phyloP scores from a whole-genome alignment of 2,888 invertebrate genomes.

The Rhogogaster chlorosoma region DNA sequence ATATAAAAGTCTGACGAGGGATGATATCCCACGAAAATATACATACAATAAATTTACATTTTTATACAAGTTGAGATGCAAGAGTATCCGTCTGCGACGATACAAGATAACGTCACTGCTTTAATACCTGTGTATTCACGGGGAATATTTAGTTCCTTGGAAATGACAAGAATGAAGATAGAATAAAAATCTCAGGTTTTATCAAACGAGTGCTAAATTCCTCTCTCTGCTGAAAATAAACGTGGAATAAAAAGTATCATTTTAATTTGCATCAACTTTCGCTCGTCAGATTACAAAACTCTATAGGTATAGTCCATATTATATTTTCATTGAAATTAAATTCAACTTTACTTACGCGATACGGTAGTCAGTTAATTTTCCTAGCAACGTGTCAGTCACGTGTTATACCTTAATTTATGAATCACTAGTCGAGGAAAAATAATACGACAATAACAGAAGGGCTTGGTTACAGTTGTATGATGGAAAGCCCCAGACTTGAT shows the following conservation, averaged over 20 bases:
- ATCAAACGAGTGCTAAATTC: neutral
- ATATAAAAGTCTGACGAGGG: neutral
- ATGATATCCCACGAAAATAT: neutral
- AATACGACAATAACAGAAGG: neutral
- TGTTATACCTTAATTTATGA: neutral
- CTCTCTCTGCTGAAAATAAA: neutral
- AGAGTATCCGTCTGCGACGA: constrained; percentile 10
- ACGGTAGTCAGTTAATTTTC: neutral
- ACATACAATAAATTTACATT: neutral
- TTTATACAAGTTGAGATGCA: neutral
- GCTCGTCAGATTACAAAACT: neutral
- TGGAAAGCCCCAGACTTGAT: neutral
- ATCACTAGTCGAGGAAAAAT: neutral
- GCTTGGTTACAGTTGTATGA: neutral
- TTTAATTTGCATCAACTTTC: neutral
- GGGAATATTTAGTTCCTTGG: constrained; percentile 20
- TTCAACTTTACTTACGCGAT: neutral
- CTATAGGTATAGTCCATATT: neutral
- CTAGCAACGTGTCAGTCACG: neutral
- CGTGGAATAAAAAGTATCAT: neutral
- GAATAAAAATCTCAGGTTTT: neutral
- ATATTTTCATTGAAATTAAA: neutral
- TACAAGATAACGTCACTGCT: constrained; percentile 34
- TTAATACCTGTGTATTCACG: constrained; percentile 22
- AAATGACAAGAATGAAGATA: neutral